Evolutionary conservation across 2,888 invertebrate species (phyloP).

Genomic region (Caenorhabditis angaria): DNA sequence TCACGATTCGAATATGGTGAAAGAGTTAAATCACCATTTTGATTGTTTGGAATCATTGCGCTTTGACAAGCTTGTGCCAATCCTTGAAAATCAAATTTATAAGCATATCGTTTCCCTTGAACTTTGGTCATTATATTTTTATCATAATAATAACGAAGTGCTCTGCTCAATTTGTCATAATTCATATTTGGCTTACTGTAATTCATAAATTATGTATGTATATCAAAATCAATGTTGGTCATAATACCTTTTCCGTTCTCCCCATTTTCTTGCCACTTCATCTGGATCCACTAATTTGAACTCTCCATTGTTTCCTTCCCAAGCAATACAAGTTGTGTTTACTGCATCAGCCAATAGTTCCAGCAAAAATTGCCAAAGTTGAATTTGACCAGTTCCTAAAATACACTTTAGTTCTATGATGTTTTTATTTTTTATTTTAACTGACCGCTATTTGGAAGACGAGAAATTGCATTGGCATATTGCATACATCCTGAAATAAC

Average conservation of each 20-base stretch:
- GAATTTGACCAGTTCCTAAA: conserved; percentile 81
- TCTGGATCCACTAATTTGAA: conserved; percentile 94
- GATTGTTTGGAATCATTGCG: conserved; percentile 37
- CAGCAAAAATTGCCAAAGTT: conserved; percentile 96
- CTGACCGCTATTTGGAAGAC: conserved; percentile 50
- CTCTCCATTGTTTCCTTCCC: conserved; percentile 93
- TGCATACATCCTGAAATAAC: conserved; percentile 54
- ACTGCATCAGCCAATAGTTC: conserved; percentile 88
- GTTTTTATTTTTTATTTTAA: neutral
- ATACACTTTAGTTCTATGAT: neutral
- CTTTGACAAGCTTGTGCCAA: conserved; percentile 66
- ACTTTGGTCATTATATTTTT: conserved; percentile 98
- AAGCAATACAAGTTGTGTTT: conserved; percentile 77
- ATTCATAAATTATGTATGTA: conserved; percentile 8
- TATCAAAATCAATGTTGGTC: conserved; percentile 5
- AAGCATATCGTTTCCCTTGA: conserved; percentile 93
- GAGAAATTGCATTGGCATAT: conserved; percentile 54
- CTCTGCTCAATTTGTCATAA: conserved; percentile 92
- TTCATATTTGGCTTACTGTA: conserved; percentile 90
- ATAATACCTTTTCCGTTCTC: conserved; percentile 81
- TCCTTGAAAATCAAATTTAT: conserved; percentile 87
- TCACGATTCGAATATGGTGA: conserved; percentile 43
- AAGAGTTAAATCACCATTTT: conserved; percentile 39
- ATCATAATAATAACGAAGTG: conserved; percentile 92
- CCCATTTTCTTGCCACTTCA: conserved; percentile 89